Evolutionary conservation across 2,797 vertebrate species (phyloP).

Genomic region (Centroberyx gerrardi): DNA sequence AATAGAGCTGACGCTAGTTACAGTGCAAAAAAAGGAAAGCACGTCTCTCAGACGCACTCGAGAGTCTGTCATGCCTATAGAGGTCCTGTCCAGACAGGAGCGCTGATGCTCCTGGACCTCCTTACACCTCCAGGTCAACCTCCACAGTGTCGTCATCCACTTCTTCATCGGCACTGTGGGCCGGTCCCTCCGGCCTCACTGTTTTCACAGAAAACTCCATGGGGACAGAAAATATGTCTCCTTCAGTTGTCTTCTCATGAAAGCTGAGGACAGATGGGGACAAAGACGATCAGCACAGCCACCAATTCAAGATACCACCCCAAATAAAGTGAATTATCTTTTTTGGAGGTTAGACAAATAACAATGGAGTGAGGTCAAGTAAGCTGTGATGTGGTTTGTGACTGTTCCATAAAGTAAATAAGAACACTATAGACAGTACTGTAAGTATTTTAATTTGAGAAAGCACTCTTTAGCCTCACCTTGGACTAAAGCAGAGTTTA

Average conservation of each 20-base stretch:
- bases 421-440: neutral
- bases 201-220: slow-evolving; percentile 45
- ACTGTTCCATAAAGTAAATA: neutral
- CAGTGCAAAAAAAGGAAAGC: neutral
- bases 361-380: neutral
- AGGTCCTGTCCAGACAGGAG: neutral
- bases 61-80: neutral
- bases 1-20: slow-evolving; percentile 3
- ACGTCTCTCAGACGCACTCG: neutral
- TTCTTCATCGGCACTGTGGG: slow-evolving; percentile 49
- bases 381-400: neutral
- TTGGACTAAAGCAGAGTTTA: slow-evolving; percentile 63
- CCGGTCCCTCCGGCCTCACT: slow-evolving; percentile 23
- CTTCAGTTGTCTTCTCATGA: slow-evolving; percentile 54
- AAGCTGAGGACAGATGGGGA: slow-evolving; percentile 56
- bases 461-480: slow-evolving; percentile 46
- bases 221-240: slow-evolving; percentile 42
- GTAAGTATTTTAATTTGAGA: neutral
- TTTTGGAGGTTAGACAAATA: neutral
- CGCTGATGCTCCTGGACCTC: neutral
- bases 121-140: slow-evolving; percentile 60
- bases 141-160: slow-evolving; percentile 78
- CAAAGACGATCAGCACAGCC: neutral
- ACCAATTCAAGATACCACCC: neutral
- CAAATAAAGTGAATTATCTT: neutral